Evolutionary conservation across 2,888 invertebrate genomes (phyloP), one percentile per base, ranked within the genome.

Genomic region (Pogonocherus hispidulus): DNA sequence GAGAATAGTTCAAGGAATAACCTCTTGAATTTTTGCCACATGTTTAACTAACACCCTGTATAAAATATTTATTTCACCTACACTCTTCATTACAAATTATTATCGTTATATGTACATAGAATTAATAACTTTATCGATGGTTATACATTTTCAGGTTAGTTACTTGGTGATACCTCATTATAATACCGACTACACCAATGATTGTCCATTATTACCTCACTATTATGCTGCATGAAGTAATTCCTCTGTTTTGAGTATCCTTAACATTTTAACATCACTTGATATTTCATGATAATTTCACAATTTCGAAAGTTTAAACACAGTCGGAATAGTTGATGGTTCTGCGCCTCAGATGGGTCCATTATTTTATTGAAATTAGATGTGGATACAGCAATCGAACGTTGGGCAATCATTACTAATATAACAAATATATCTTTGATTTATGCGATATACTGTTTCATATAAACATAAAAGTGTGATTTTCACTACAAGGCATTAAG

Each of bases 251-350:
- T 16, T 52, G 23, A 6, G 52, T 23, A 46, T 57, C 44, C 57
- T 57, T 57, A 57, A 57, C 57, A 57, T 57, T 60, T 60, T 60
- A 60, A 49, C 60, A 60, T 35, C 60, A 16, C 22, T 23, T 59
- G 27, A 41, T 41, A 46, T 57, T 60, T 46, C 60, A 49, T 60
- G 47, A 60, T 46, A 60, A 60, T 60, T 60, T 60, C 60, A 60
- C 60, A 60, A 60, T 60, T 23, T 60, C 47, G 60, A 60, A 60
- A 60, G 60, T 60, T 60, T 27, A 60, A 60, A 60, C 23, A 54
- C 27, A 54, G 22, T 1, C 54, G 22, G 41, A 41, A 41, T 41
- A 9, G 41, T 11, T 41, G 41, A 41, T 41, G 41, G 41, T 41
- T 41, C 41, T 14, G 8, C 27, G 27, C 41, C 14, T n/a, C 41